Evolutionary conservation across 2,797 vertebrate species (phyloP).

Genomic region (Pseudomugil gertrudae): DNA sequence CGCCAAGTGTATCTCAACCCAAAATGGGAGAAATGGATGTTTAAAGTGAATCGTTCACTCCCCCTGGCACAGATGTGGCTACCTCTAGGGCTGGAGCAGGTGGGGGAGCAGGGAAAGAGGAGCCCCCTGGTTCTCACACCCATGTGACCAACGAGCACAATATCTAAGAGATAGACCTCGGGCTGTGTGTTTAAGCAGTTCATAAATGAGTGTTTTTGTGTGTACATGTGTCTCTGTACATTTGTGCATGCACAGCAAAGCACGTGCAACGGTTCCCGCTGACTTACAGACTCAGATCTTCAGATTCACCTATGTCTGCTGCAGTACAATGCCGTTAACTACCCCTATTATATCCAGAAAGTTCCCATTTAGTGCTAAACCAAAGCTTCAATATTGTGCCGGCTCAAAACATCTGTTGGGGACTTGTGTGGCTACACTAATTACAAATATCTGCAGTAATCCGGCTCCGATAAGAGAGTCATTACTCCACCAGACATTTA

Average conservation of each 20-base stretch:
- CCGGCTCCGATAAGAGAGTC: conserved; percentile 84
- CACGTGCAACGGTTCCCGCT: conserved; percentile 28
- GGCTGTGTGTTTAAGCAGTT: conserved; percentile 72
- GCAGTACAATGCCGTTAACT: conserved; percentile 65
- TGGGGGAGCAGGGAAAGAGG: conserved; percentile 39
- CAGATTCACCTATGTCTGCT: conserved; percentile 48
- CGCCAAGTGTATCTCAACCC: conserved; percentile 60
- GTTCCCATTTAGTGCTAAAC: conserved; percentile 78
- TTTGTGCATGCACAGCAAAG: conserved; percentile 18
- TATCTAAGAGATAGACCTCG: conserved; percentile 71
- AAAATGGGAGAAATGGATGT: conserved; percentile 78
- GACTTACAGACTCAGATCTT: conserved; percentile 30
- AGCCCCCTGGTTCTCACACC: conserved; percentile 62
- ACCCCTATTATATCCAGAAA: conserved; percentile 75
- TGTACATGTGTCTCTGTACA: conserved; percentile 15
- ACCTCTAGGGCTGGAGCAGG: conserved; percentile 71
- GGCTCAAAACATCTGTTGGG: conserved; percentile 80
- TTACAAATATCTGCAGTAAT: conserved; percentile 86
- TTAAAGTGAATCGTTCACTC: conserved; percentile 78
- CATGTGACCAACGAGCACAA: conserved; percentile 65
- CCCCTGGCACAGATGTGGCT: conserved; percentile 73
- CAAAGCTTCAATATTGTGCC: conserved; percentile 75
- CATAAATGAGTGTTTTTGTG: conserved; percentile 26
- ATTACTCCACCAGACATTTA: conserved; percentile 86
- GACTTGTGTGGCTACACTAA: conserved; percentile 84